phyloP scores from a whole-genome alignment of 1,140 invertebrate species.

The Hirudo medicinalis region DNA sequence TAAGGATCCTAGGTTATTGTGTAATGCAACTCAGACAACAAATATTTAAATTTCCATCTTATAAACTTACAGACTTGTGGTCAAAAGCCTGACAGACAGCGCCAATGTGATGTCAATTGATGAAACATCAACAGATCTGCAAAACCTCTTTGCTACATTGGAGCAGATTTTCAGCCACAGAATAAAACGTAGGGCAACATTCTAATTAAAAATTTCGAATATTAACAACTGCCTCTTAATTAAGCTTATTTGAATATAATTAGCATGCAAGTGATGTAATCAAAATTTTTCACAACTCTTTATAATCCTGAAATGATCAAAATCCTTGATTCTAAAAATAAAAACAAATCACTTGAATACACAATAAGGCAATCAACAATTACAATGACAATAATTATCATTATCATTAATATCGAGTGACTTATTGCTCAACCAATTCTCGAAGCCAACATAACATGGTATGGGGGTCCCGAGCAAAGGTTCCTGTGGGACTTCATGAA shows the following conservation, averaged over 20 bases:
- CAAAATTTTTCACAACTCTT: background rate
- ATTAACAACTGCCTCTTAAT: constrained; percentile 1
- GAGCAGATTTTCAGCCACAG: constrained; percentile 16
- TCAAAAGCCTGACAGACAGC: constrained; percentile 14
- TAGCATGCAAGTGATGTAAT: background rate
- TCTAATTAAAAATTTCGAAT: background rate
- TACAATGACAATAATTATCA: background rate
- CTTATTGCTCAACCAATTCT: background rate
- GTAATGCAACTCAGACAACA: background rate
- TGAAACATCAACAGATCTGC: constrained; percentile 7
- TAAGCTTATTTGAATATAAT: background rate
- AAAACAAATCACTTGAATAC: background rate
- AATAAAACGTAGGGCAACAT: background rate
- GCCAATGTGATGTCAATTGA: constrained; percentile 5
- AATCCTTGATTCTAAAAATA: background rate
- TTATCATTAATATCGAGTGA: background rate
- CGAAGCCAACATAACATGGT: constrained; percentile 13
- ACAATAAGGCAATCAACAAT: background rate
- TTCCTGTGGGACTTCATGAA: constrained; percentile 15
- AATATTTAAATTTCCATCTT: constrained; percentile 3
- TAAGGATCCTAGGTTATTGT: background rate
- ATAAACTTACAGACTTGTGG: constrained; percentile 16
- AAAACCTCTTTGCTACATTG: constrained; percentile 8
- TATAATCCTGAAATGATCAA: background rate
- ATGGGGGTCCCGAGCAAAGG: background rate